These are phyloP conservation scores for Drosophila rubida DNA, from an alignment of 2,888 invertebrate genomes.

Conservation along the genomic window DNA sequence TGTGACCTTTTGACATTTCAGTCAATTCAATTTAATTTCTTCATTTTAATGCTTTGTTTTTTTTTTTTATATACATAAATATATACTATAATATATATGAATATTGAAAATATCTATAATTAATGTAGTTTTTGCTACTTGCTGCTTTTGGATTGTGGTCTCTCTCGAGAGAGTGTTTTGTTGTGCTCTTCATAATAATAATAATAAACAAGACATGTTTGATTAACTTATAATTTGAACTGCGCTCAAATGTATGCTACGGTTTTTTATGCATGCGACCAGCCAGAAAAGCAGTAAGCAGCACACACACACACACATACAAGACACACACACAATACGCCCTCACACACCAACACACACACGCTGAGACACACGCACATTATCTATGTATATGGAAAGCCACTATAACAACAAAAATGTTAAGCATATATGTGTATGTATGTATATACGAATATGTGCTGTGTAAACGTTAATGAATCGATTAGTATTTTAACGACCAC, in stretches of 20 bases:
- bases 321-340: conserved; percentile 10
- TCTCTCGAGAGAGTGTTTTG: background rate
- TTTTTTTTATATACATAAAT: conserved; percentile 24
- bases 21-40: conserved; percentile 22
- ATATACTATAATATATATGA: conserved; percentile 20
- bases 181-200: conserved; percentile 3
- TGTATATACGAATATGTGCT: conserved; percentile 33
- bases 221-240: conserved; percentile 6
- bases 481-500: conserved; percentile 75
- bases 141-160: conserved; percentile 63
- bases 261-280: conserved; percentile 65
- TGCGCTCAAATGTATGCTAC: conserved; percentile 74
- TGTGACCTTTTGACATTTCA: conserved; percentile 32
- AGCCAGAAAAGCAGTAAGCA: conserved; percentile 48
- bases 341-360: conserved; percentile 9
- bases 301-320: conserved; percentile 19
- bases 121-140: conserved; percentile 50
- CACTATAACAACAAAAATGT: conserved; percentile 54
- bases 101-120: conserved; percentile 16
- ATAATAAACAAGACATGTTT: conserved; percentile 5
- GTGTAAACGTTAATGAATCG: conserved; percentile 79
- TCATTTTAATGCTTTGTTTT: conserved; percentile 18
- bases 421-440: conserved; percentile 31
- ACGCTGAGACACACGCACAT: conserved; percentile 22
- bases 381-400: conserved; percentile 77